Evolutionary conservation across 2,113 vertebrate species (phyloP).

Genomic region (Paradisaea rubra): DNA sequence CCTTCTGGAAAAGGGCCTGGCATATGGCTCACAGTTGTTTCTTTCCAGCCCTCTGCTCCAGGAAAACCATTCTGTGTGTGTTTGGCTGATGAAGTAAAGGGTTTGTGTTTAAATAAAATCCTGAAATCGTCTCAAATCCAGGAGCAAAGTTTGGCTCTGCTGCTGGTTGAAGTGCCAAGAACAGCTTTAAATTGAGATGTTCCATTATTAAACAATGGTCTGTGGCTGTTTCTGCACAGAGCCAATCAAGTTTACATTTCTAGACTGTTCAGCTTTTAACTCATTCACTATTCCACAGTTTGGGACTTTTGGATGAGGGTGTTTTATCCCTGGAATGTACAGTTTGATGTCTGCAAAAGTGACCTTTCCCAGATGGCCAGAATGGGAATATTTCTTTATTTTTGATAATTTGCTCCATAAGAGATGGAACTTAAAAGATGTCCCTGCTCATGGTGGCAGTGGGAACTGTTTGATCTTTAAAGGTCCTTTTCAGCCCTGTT

Average conservation of each 20-base stretch:
- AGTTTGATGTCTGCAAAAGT: not conserved
- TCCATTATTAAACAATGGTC: not conserved
- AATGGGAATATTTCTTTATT: not conserved
- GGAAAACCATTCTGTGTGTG: not conserved
- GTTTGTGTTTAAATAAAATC: not conserved
- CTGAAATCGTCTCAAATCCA: not conserved
- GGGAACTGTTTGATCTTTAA: not conserved
- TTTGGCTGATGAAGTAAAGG: not conserved
- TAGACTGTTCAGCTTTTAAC: not conserved
- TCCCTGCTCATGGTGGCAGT: not conserved
- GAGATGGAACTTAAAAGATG: not conserved
- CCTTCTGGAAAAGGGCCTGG: not conserved
- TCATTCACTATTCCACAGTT: not conserved
- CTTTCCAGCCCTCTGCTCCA: not conserved
- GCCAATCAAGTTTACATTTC: not conserved
- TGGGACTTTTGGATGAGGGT: not conserved
- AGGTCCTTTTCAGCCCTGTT: not conserved
- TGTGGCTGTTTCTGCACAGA: not conserved
- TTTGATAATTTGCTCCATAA: not conserved
- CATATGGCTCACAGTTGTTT: rapidly evolving
- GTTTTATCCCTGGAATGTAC: not conserved
- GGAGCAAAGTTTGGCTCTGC: not conserved
- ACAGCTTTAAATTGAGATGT: not conserved
- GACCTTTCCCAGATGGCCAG: not conserved
- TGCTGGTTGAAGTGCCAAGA: not conserved